These are phyloP conservation scores for Gambusia holbrooki DNA, from an alignment of 2,113 vertebrate genomes.

Conservation along the genomic window DNA sequence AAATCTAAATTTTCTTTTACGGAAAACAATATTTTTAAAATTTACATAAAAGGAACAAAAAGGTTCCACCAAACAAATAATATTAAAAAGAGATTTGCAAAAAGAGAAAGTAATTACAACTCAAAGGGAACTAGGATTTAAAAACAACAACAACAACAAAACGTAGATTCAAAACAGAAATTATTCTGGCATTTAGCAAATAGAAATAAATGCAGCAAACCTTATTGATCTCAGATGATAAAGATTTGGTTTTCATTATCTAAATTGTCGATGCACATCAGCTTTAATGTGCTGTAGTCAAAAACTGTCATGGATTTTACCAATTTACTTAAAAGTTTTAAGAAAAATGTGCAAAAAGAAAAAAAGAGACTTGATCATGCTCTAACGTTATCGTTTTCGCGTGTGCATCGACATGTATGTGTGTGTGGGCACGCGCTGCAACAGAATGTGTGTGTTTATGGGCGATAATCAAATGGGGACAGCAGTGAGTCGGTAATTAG, in stretches of 20 bases:
- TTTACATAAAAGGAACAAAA: too few relatives aligned
- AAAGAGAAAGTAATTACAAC: too few relatives aligned
- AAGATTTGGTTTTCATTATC: neutral
- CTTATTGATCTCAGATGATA: neutral
- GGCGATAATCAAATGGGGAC: slow-evolving; percentile 49
- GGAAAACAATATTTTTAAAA: too few relatives aligned
- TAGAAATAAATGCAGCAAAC: too few relatives aligned
- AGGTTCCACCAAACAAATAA: too few relatives aligned
- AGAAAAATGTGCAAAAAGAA: neutral
- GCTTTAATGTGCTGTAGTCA: neutral
- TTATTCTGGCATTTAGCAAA: too few relatives aligned
- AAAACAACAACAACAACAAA: too few relatives aligned
- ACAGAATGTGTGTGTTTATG: slow-evolving; percentile 29
- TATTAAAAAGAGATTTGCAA: too few relatives aligned
- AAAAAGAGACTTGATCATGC: slow-evolving; percentile 27
- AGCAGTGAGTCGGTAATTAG: slow-evolving; percentile 70
- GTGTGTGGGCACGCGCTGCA: neutral
- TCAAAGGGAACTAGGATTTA: too few relatives aligned
- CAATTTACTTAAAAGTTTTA: neutral
- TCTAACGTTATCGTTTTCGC: neutral
- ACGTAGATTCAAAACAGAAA: too few relatives aligned
- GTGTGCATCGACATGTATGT: slow-evolving; percentile 5
- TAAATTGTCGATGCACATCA: too few relatives aligned
- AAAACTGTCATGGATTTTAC: neutral
- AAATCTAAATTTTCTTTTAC: too few relatives aligned